A percentile compares a stretch with the other conserved stretches of the same genome.
Conservation (phyloP, 2,113 vertebrate genomes). For the Labeo catla region DNA sequence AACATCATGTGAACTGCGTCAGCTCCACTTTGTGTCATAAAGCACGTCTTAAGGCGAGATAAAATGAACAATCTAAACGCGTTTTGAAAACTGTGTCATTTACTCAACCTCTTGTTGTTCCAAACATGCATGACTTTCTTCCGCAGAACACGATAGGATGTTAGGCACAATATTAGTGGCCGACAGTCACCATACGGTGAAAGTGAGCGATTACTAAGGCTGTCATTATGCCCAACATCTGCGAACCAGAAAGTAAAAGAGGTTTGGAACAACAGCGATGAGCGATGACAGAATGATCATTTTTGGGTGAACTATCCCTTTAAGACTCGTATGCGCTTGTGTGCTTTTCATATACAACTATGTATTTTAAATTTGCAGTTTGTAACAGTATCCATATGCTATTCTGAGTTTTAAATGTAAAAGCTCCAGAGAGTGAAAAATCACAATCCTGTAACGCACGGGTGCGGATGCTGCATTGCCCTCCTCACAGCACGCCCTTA, state of each 20-base stretch:
- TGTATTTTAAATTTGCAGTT: no score
- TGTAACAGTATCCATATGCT: not conserved
- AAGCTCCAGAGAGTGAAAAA: constrained; percentile 32
- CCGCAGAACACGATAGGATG: not conserved
- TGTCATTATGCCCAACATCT: not conserved
- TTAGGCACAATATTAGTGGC: not conserved
- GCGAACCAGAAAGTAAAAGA: not conserved
- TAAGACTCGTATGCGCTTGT: not conserved
- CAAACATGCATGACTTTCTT: not conserved
- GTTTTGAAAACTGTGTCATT: not conserved
- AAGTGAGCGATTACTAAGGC: not conserved
- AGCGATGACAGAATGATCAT: not conserved
- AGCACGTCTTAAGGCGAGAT: not conserved
- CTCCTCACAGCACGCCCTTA: constrained; percentile 46
- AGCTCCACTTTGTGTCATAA: not conserved
- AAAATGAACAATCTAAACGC: not conserved
- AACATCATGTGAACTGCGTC: not conserved
- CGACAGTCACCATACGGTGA: not conserved
- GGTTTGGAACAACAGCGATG: not conserved
- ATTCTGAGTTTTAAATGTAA: not conserved
- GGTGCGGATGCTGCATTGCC: constrained; percentile 62
- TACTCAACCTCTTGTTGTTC: not conserved
- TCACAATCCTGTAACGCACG: not conserved
- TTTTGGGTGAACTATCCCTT: not conserved
- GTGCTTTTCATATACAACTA: not conserved